A percentile compares a stretch with the other conserved stretches of the same genome.
These are phyloP conservation scores for Drosophila bunnanda DNA, from an alignment of 2,888 invertebrate genomes.

Conservation along the genomic window DNA sequence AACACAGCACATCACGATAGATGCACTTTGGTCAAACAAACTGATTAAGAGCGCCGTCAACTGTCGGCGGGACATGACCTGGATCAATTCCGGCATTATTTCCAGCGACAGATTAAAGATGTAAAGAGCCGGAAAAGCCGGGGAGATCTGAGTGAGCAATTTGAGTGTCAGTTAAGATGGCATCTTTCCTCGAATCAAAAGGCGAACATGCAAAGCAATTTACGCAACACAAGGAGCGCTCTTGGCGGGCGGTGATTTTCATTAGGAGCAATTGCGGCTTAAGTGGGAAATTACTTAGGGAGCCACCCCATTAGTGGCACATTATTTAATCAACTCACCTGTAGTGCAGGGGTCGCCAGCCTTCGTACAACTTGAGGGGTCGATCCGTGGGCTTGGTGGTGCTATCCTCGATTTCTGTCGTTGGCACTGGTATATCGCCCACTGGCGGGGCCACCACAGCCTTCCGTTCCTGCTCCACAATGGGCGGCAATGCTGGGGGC, in stretches of 20 bases:
- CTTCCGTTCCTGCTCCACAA: conserved; percentile 16
- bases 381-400: conserved; percentile 74
- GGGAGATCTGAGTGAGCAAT: conserved; percentile 56
- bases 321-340: conserved; percentile 75
- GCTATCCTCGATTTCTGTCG: conserved; percentile 51
- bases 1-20: conserved; percentile 7
- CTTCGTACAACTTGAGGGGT: conserved; percentile 81
- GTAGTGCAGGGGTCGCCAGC: conserved; percentile 84
- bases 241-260: conserved; percentile 15
- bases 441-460: conserved; percentile 56
- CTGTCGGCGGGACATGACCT: conserved; percentile 4
- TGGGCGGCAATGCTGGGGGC: conserved; percentile 14
- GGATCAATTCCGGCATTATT: conserved; percentile 17
- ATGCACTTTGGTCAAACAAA: conserved; percentile 17
- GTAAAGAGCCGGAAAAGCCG: conserved; percentile 49
- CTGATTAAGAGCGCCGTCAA: conserved; percentile 20
- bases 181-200: conserved; percentile 54
- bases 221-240: conserved; percentile 31
- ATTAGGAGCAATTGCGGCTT: conserved; percentile 58
- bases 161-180: conserved; percentile 50
- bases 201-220: conserved; percentile 62
- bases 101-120: conserved; percentile 19
- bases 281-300: conserved; percentile 49
- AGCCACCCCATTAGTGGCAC: conserved; percentile 2
- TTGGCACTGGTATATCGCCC: conserved; percentile 69